Evolutionary conservation across 2,113 vertebrate species (phyloP).

Genomic region (Dasyornis broadbenti): DNA sequence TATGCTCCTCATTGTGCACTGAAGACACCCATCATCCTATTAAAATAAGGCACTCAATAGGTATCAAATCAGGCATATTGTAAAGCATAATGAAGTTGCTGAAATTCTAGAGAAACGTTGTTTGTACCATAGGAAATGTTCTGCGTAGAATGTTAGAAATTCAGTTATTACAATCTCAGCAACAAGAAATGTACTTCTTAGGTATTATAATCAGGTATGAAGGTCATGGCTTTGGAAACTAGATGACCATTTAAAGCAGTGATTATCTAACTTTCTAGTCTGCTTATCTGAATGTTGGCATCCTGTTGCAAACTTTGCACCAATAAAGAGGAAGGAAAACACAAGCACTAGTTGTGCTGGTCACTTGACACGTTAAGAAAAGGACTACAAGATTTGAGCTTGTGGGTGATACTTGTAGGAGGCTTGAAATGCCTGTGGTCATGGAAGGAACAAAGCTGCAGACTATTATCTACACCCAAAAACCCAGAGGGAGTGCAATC

Average conservation of each 20-base stretch:
- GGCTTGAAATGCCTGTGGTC: not conserved
- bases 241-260: not conserved
- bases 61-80: not conserved
- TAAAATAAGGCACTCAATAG: not conserved
- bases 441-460: not conserved
- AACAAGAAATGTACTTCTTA: not conserved
- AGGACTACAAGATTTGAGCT: not conserved
- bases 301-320: not conserved
- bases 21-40: not conserved
- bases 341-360: not conserved
- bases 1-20: not conserved
- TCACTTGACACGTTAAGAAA: not conserved
- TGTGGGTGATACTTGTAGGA: not conserved
- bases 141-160: fast-evolving
- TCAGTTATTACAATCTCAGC: not conserved
- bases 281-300: not conserved
- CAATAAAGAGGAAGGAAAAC: not conserved
- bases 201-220: not conserved
- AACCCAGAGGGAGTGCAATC: not conserved
- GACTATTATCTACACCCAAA: not conserved
- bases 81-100: not conserved
- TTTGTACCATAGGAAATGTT: not conserved
- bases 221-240: not conserved
- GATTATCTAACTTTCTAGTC: not conserved
- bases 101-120: not conserved